Evolutionary conservation across 1,140 invertebrate species (phyloP).

Genomic region (Orussus abietinus): DNA sequence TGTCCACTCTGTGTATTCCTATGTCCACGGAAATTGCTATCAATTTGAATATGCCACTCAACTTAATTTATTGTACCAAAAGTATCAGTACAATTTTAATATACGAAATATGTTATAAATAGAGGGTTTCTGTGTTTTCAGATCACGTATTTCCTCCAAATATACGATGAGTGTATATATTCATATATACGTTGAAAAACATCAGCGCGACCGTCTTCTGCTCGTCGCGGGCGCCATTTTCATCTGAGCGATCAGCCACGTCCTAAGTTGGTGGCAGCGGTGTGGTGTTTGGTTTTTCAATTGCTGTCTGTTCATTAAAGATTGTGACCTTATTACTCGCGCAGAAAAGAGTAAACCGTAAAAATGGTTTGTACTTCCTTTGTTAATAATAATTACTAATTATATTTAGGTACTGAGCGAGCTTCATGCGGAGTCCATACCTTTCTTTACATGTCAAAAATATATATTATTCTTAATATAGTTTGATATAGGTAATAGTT

Average conservation of each 20-base stretch:
- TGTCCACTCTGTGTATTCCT: too few relatives aligned
- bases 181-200: too few relatives aligned
- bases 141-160: too few relatives aligned
- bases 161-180: too few relatives aligned
- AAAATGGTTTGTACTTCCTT: constrained; percentile 32
- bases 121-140: too few relatives aligned
- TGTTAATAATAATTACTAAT: too few relatives aligned
- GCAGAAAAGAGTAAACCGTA: constrained; percentile 14
- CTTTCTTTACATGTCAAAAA: constrained; percentile 1
- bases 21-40: too few relatives aligned
- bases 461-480: not conserved
- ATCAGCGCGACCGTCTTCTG: too few relatives aligned
- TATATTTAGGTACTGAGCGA: constrained; percentile 19
- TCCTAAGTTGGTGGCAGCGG: constrained; percentile 36
- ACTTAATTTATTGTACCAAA: not conserved
- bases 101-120: too few relatives aligned
- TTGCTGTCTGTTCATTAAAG: constrained; percentile 13
- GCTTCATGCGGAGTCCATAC: not conserved
- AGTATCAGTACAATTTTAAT: too few relatives aligned
- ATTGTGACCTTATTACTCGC: constrained; percentile 7
- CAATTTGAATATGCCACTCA: not conserved
- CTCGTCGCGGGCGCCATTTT: constrained; percentile 25
- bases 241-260: constrained; percentile 29
- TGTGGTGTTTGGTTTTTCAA: constrained; percentile 25
- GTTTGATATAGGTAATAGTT: too few relatives aligned